phyloP scores from a whole-genome alignment of 2,797 vertebrate species.

The Tiaroga cobitis region DNA sequence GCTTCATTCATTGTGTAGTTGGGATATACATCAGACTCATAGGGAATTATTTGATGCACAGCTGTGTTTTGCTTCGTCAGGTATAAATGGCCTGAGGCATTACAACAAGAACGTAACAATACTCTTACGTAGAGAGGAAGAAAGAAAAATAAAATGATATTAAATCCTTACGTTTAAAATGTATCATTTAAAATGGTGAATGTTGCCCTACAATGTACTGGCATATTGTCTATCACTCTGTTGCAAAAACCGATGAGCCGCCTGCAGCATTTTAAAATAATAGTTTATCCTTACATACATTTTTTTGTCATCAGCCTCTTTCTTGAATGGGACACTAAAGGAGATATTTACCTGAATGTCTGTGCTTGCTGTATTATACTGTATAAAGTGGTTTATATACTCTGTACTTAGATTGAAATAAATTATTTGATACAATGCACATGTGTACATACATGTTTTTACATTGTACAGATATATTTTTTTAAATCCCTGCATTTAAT shows the following conservation, averaged over 20 bases:
- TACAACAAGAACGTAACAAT: neutral
- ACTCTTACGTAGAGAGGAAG: neutral
- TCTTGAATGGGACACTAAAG: too few species aligned
- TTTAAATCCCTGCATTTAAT: too few species aligned
- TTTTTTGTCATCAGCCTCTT: too few species aligned
- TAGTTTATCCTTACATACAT: too few species aligned
- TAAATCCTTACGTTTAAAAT: neutral
- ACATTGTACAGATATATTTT: too few species aligned
- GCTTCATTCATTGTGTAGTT: neutral
- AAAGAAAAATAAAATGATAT: too few species aligned
- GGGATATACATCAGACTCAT: neutral
- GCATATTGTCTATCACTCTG: neutral
- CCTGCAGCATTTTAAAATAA: neutral
- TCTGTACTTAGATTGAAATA: too few species aligned
- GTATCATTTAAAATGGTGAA: neutral
- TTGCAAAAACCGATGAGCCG: neutral
- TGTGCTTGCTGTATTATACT: too few species aligned
- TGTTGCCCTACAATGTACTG: neutral
- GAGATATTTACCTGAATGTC: too few species aligned
- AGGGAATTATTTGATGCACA: conserved; percentile 8
- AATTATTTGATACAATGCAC: too few species aligned
- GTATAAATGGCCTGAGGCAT: neutral
- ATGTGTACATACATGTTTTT: too few species aligned
- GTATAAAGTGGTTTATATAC: too few species aligned
- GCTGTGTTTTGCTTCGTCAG: neutral